phyloP scores from a whole-genome alignment of 2,888 invertebrate genomes.

The Meteorus cinctellus region DNA sequence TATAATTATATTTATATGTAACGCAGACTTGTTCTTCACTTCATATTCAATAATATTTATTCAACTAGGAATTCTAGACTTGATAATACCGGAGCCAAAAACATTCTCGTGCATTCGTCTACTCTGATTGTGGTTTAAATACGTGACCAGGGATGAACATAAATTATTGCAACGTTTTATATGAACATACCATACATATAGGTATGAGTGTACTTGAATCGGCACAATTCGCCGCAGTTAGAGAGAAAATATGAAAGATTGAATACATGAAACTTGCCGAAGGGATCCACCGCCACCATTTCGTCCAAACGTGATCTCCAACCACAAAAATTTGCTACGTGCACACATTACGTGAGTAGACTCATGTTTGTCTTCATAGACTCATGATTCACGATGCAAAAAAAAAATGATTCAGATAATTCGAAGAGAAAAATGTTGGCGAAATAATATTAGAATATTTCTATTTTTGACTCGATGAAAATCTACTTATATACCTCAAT shows the following conservation, averaged over 20 bases:
- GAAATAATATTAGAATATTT: no score
- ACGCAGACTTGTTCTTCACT: neutral
- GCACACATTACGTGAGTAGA: slow-evolving; percentile 45
- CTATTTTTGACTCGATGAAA: no score
- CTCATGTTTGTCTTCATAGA: neutral
- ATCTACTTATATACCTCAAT: no score
- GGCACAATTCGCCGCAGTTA: slow-evolving; percentile 11
- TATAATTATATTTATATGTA: neutral
- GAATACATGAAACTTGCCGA: slow-evolving; percentile 4
- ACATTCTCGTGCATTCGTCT: neutral
- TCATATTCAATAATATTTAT: neutral
- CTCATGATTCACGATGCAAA: neutral
- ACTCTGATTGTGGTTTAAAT: slow-evolving; percentile 28
- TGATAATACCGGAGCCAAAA: neutral
- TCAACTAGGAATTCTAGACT: neutral
- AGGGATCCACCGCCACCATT: slow-evolving; percentile 65
- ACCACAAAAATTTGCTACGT: slow-evolving; percentile 71
- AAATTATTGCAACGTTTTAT: slow-evolving; percentile 1
- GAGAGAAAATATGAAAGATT: neutral
- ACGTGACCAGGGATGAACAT: slow-evolving; percentile 49
- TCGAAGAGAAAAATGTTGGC: neutral
- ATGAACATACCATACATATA: neutral
- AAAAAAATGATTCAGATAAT: neutral
- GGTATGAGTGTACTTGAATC: neutral
- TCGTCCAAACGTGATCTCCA: slow-evolving; percentile 72